Percentiles rank a stretch among this genome's conserved stretches.
Conservation (phyloP, 2,888 invertebrate species). For the Drosophila kuntzei region DNA sequence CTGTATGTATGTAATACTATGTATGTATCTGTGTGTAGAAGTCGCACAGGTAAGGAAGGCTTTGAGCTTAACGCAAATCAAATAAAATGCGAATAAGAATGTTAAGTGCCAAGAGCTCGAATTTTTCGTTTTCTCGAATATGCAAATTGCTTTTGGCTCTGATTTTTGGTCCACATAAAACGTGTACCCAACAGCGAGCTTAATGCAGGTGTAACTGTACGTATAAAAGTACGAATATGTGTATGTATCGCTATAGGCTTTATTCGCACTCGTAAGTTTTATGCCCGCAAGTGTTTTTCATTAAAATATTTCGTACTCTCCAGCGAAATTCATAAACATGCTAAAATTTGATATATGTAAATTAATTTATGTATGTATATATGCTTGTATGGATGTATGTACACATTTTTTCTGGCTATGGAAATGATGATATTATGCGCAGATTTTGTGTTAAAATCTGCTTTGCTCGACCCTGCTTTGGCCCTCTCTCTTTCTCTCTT, state of each 20-base stretch:
- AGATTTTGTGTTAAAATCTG: constrained; percentile 49
- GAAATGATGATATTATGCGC: constrained; percentile 63
- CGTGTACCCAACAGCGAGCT: constrained; percentile 17
- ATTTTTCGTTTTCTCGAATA: constrained; percentile 52
- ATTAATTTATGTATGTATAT: constrained; percentile 18
- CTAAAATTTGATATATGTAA: constrained; percentile 4
- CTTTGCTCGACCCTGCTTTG: constrained; percentile 10
- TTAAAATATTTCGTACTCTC: constrained; percentile 42
- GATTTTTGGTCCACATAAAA: constrained; percentile 59
- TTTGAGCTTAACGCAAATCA: constrained; percentile 59
- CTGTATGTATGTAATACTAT: not conserved
- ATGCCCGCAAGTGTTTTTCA: constrained; percentile 60
- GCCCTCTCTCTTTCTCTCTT: not conserved
- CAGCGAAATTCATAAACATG: constrained; percentile 33
- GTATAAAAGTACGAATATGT: constrained; percentile 1
- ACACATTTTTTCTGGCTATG: constrained; percentile 25
- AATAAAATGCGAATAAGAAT: constrained; percentile 72
- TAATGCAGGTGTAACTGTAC: constrained; percentile 40
- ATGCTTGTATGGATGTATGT: constrained; percentile 6
- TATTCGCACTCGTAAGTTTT: constrained; percentile 36
- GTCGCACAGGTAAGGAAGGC: constrained; percentile 2
- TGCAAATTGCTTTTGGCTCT: constrained; percentile 69
- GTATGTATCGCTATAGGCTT: constrained; percentile 14
- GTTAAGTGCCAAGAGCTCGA: constrained; percentile 48
- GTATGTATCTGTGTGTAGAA: not conserved